These are phyloP conservation scores for Rhabdophis nuchalis DNA, from an alignment of 2,797 vertebrate genomes.

Conservation along the genomic window DNA sequence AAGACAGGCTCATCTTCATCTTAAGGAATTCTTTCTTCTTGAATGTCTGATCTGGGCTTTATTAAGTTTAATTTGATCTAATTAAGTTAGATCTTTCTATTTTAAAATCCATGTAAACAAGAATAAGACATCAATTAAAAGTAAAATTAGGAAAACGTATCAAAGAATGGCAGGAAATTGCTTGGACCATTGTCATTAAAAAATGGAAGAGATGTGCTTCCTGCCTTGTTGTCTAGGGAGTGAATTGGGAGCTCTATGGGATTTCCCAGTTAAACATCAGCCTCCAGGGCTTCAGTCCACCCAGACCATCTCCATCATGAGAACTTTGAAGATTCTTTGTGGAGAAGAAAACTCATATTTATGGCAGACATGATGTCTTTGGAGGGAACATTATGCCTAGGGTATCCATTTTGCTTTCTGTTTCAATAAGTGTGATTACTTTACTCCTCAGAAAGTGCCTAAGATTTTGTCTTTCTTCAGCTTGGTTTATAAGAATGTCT, in stretches of 20 bases:
- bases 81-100: not conserved
- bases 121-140: not conserved
- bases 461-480: not conserved
- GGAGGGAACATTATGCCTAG: not conserved
- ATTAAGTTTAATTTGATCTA: not conserved
- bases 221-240: not conserved
- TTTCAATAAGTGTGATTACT: not conserved
- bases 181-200: not conserved
- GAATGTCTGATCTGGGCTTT: not conserved
- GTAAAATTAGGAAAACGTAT: not conserved
- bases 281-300: not conserved
- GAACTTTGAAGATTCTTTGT: not conserved
- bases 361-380: not conserved
- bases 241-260: not conserved
- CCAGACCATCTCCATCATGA: not conserved
- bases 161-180: not conserved
- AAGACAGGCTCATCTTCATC: not conserved
- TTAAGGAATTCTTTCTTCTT: not conserved
- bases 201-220: not conserved
- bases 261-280: not conserved
- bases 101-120: not conserved
- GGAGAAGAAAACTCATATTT: not conserved
- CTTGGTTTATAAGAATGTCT: not conserved
- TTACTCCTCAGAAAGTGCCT: not conserved
- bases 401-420: not conserved